Base-by-base conservation (phyloP, 2,797 vertebrate genomes). In the Enteromius anoplus region DNA sequence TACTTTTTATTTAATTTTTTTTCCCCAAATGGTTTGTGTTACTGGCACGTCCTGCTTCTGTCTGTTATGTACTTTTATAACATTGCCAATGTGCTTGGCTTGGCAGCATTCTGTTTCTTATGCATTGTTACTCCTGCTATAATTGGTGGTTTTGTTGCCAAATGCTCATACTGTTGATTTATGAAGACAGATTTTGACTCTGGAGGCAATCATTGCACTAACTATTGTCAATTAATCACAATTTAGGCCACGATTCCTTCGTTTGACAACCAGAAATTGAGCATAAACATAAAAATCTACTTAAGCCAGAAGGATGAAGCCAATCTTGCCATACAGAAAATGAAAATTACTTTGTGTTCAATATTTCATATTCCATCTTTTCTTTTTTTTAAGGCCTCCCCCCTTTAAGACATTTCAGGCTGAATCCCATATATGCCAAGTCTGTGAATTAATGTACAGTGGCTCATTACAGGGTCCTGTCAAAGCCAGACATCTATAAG, bases 311-410 rank as follows among this genome's bases (percentile, higher is more conserved):
- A 55, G 75, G 49, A 70, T 68, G 26, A 81, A 79, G 47, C 66
- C 71, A 81, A 73, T 62, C 79, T 83, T 78, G 65, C 55, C 78
- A 58, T 85, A 64, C 80, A 79, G 58, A 81, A 85, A 84, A 85
- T 82, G 77, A 81, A 60, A 81, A 82, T 84, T 89, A 84, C 81
- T 47, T 76, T 75, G 65, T 84, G 62, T 85, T 89, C 80, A 88
- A 88, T 89, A 89, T 85, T 89, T 89, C 68, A 89, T 85, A 83
- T 85, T 86, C 83, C 78, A 85, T 87, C 53, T 83, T 80, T 83
- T 80, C 15, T 58, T 80, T 72, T 37, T 73, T 51, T 79, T 70
- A 23, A 37, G 78, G n/a, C 49, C 60, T 40, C 60, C 21, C 6
- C 40, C 45, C 69, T 60, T 66, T 88, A 81, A 81, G 66, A 87